These are phyloP conservation scores for Agonopterix heracliana DNA, from an alignment of 2,888 invertebrate species.

Conservation along the genomic window DNA sequence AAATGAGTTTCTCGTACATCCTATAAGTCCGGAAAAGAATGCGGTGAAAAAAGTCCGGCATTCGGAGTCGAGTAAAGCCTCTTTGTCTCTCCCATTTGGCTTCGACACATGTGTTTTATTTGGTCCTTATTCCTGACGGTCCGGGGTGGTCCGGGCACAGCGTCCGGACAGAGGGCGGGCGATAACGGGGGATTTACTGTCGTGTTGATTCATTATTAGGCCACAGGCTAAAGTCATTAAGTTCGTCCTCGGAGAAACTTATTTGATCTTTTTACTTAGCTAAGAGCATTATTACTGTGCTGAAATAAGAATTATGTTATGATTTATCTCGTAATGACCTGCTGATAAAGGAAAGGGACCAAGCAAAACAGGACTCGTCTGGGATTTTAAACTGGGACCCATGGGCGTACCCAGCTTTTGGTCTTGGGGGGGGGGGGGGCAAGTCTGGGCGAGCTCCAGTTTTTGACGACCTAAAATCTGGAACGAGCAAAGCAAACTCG, in stretches of 20 bases:
- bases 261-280: conserved; percentile 4
- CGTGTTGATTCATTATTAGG: conserved; percentile 11
- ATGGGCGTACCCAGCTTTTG: too few species aligned
- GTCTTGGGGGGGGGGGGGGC: too few species aligned
- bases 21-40: conserved; percentile 1
- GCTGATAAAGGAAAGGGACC: too few species aligned
- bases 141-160: background rate
- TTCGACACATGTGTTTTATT: conserved; percentile 12
- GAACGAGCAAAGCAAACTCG: too few species aligned
- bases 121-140: background rate
- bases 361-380: too few species aligned
- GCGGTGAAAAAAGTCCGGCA: conserved; percentile 8
- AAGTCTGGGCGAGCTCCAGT: too few species aligned
- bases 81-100: conserved; percentile 8
- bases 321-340: too few species aligned
- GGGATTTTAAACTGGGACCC: too few species aligned
- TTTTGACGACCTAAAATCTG: too few species aligned
- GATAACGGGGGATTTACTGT: conserved; percentile 10
- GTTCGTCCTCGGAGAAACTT: conserved; percentile 2
- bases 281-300: background rate
- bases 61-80: conserved; percentile 5
- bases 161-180: background rate
- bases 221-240: conserved; percentile 9
- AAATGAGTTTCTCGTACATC: conserved; percentile 7
- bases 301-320: too few species aligned